Percentiles rank a stretch among this genome's conserved stretches.
These are phyloP conservation scores for Megatriorchis doriae DNA, from an alignment of 2,113 vertebrate species.

Conservation along the genomic window DNA sequence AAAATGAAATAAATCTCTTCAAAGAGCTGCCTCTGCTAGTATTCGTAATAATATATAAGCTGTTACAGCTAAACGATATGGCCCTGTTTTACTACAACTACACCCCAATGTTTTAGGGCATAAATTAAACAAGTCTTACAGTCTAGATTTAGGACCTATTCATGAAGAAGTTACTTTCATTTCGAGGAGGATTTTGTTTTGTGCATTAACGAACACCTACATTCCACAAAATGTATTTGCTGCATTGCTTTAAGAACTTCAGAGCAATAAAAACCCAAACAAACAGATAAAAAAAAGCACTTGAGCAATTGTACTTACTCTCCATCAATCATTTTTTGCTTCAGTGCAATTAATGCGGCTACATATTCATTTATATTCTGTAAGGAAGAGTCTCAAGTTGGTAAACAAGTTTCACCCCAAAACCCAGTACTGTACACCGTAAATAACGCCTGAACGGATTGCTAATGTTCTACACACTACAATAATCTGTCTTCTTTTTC, in stretches of 20 bases:
- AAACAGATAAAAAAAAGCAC: not conserved
- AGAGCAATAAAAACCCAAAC: not conserved
- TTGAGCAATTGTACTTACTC: constrained; percentile 82
- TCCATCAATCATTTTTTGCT: constrained; percentile 89
- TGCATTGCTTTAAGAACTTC: not conserved
- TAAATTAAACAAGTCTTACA: not conserved
- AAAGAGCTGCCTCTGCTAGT: not conserved
- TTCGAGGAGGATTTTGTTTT: not conserved
- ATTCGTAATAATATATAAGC: not conserved
- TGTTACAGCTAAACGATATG: not conserved
- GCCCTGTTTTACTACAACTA: not conserved
- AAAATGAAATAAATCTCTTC: not conserved
- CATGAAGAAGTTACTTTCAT: not conserved
- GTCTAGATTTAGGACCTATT: not conserved
- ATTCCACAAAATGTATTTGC: not conserved
- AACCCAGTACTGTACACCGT: not conserved
- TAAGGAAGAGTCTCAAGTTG: constrained; percentile 45
- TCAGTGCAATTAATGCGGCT: constrained; percentile 87
- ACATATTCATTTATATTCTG: constrained; percentile 94
- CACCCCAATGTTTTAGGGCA: not conserved
- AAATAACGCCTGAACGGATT: not conserved
- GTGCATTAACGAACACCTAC: rapidly evolving
- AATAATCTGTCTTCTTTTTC: not conserved
- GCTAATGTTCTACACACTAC: not conserved
- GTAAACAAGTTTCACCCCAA: not conserved